Evolutionary conservation across 2,113 vertebrate species (phyloP).

Genomic region (Nothoprocta perdicaria): DNA sequence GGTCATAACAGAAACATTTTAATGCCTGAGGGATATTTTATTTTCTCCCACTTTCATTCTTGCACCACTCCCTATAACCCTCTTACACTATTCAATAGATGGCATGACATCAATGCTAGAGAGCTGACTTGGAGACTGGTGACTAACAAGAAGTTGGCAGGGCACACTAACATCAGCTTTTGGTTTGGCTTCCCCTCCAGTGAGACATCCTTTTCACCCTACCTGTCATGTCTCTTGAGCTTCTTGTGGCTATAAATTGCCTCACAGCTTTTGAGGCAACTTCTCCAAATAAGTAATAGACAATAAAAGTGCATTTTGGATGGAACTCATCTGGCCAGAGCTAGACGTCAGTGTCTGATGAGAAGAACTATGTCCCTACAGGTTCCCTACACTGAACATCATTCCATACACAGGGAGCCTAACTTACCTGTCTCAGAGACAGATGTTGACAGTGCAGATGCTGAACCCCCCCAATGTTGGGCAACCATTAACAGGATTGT

Average conservation of each 20-base stretch:
- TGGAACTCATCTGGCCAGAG: not conserved
- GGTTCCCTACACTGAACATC: not conserved
- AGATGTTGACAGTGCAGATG: not conserved
- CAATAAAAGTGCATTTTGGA: not conserved
- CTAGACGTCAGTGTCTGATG: not conserved
- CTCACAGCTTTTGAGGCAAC: not conserved
- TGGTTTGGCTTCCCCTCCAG: not conserved
- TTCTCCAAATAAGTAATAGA: not conserved
- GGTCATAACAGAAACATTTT: not conserved
- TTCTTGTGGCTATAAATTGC: not conserved
- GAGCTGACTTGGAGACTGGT: not conserved
- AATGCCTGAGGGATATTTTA: not conserved
- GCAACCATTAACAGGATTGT: not conserved
- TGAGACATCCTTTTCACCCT: not conserved
- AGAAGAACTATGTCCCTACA: not conserved
- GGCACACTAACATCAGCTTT: not conserved
- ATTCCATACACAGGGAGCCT: not conserved
- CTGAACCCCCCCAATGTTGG: not conserved
- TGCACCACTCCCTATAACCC: not conserved
- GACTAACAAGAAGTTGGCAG: not conserved
- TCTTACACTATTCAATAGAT: not conserved
- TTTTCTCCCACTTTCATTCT: not conserved
- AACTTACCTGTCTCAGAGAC: not conserved
- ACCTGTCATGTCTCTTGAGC: not conserved
- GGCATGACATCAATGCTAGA: not conserved